Percentiles rank a stretch among this genome's conserved stretches.
Conservation (phyloP, 2,888 invertebrate species). For the Sphaerophoria rueppellii region DNA sequence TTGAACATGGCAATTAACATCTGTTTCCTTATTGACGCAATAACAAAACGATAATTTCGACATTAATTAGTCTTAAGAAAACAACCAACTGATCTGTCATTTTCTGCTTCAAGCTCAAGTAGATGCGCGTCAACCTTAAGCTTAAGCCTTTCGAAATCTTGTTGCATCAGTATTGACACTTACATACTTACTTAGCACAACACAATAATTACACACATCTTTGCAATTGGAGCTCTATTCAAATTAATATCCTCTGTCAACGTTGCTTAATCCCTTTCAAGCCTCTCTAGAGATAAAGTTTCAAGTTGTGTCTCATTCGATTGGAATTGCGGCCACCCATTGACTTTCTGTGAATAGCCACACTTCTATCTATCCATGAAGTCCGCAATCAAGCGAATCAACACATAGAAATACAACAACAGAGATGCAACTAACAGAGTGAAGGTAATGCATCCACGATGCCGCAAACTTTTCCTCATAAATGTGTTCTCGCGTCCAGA, state of each 20-base stretch:
- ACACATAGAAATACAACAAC: constrained; percentile 45
- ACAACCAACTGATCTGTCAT: constrained; percentile 4
- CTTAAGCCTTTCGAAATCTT: constrained; percentile 25
- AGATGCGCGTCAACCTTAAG: constrained; percentile 1
- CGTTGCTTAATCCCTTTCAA: constrained; percentile 11
- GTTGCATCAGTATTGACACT: constrained; percentile 70
- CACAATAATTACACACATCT: constrained; percentile 45
- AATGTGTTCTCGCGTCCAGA: constrained; percentile 9
- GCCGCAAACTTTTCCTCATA: constrained; percentile 4
- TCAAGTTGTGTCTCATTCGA: constrained; percentile 45
- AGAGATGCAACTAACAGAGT: constrained; percentile 22
- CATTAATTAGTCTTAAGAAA: constrained; percentile 36
- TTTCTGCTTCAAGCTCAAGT: constrained; percentile 13
- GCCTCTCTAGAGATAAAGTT: background rate
- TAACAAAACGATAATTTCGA: constrained; percentile 18
- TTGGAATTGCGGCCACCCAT: constrained; percentile 61
- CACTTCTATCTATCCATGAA: constrained; percentile 34
- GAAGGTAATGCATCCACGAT: constrained; percentile 29
- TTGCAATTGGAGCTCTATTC: constrained; percentile 52
- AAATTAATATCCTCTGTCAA: constrained; percentile 25
- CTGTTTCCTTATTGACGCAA: background rate
- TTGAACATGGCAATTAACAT: background rate
- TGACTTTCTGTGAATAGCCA: constrained; percentile 50
- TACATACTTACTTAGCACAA: constrained; percentile 67
- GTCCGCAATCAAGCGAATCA: constrained; percentile 48